Percentiles rank a stretch among this genome's conserved stretches.
These are phyloP conservation scores for Strigamia crassipes DNA, from an alignment of 2,888 invertebrate species.

Conservation along the genomic window DNA sequence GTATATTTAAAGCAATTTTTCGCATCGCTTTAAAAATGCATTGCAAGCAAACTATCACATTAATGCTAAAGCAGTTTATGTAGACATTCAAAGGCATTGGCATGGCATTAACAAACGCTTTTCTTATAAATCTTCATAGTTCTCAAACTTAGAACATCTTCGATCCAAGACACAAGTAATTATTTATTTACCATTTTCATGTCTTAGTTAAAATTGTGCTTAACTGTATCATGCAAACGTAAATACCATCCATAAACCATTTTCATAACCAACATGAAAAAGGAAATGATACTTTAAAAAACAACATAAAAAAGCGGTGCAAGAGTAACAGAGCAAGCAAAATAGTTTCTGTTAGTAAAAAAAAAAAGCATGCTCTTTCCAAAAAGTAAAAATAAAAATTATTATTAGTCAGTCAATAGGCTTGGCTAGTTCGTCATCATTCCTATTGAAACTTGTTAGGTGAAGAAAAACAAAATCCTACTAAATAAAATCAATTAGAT, in stretches of 20 bases:
- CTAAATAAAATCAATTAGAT: slow-evolving; percentile 30
- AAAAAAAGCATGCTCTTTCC: not conserved
- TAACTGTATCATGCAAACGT: not conserved
- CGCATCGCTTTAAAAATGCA: not conserved
- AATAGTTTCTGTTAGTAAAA: not conserved
- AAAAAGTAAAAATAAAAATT: slow-evolving; percentile 32
- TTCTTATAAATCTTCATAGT: no score
- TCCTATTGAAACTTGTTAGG: slow-evolving; percentile 7
- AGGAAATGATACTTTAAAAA: no score
- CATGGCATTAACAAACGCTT: no score
- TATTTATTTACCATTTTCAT: not conserved
- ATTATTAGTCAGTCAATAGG: slow-evolving; percentile 28
- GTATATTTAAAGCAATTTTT: slow-evolving; percentile 5
- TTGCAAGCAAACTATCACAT: no score
- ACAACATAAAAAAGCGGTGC: not conserved
- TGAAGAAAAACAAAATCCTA: slow-evolving; percentile 4
- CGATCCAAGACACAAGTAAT: no score
- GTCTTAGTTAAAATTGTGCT: no score
- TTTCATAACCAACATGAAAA: not conserved
- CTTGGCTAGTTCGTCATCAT: slow-evolving; percentile 25
- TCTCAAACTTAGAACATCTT: no score
- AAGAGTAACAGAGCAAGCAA: not conserved
- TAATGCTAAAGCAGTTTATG: no score
- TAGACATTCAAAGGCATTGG: no score
- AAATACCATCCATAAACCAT: not conserved